Conservation (phyloP, 2,888 invertebrate genomes). For the Parnassius apollo region DNA sequence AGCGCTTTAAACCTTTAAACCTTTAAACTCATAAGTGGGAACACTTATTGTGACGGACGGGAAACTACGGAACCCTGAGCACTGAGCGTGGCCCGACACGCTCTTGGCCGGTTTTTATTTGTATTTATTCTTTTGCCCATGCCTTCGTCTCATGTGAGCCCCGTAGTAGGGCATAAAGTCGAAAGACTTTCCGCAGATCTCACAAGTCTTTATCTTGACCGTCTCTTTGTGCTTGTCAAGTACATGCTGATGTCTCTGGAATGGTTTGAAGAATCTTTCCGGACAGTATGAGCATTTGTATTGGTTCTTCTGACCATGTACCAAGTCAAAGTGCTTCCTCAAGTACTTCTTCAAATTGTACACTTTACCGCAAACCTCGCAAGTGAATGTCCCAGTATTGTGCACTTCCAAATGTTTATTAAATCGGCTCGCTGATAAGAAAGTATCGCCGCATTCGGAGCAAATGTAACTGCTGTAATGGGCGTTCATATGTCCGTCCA, state of each 20-base stretch:
- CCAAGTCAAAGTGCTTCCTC: conserved; percentile 46
- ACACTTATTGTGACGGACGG: too few species aligned
- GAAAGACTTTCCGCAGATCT: conserved; percentile 60
- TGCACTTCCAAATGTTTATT: conserved; percentile 66
- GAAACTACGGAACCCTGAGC: too few species aligned
- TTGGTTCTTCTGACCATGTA: conserved; percentile 41
- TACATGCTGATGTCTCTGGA: conserved; percentile 47
- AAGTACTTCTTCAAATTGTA: conserved; percentile 57
- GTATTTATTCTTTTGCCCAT: conserved; percentile 52
- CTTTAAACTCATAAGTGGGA: too few species aligned
- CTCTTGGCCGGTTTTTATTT: conserved; percentile 37
- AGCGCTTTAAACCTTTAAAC: too few species aligned
- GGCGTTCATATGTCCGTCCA: conserved; percentile 68
- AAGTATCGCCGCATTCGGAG: conserved; percentile 61
- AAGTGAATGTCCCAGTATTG: conserved; percentile 58
- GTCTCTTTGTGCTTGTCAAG: conserved; percentile 45
- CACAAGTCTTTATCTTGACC: conserved; percentile 47
- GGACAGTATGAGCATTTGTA: conserved; percentile 52
- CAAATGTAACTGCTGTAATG: conserved; percentile 68
- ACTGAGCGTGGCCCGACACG: too few species aligned
- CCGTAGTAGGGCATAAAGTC: conserved; percentile 64
- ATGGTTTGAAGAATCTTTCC: conserved; percentile 41
- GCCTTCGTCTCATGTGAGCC: conserved; percentile 58
- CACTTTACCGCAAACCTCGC: conserved; percentile 65
- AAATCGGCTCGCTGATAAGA: conserved; percentile 41